phyloP scores from a whole-genome alignment of 2,797 vertebrate genomes.

The Sebastolobus alascanus region DNA sequence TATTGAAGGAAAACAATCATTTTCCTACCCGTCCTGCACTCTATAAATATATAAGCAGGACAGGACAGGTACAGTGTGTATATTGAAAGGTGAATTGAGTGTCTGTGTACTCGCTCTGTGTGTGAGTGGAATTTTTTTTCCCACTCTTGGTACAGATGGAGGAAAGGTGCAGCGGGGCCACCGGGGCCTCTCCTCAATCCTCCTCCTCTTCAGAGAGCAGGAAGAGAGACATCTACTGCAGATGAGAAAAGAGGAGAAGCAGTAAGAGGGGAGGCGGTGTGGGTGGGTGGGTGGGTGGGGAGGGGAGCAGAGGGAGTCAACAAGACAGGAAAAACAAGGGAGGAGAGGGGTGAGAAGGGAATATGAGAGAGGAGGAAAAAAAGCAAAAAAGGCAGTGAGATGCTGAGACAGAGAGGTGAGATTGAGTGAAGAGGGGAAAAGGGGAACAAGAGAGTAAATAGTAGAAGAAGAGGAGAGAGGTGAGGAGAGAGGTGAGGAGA shows the following conservation, averaged over 20 bases:
- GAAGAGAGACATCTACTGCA: constrained; percentile 34
- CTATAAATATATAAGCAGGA: not conserved
- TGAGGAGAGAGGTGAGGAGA: constrained; percentile 8
- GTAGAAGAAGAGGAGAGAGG: constrained; percentile 15
- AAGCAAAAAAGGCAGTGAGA: constrained; percentile 2
- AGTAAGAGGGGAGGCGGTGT: not conserved
- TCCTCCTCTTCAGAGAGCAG: constrained; percentile 19
- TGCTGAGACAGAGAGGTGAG: constrained; percentile 32
- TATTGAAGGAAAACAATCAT: not conserved
- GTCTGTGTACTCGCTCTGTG: constrained; percentile 23
- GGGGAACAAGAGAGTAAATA: constrained; percentile 41
- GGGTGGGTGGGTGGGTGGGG: not conserved
- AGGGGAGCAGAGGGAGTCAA: constrained; percentile 35
- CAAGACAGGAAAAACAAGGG: constrained; percentile 38
- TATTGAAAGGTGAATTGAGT: constrained; percentile 17
- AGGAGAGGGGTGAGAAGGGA: constrained; percentile 17
- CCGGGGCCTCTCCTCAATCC: constrained; percentile 16
- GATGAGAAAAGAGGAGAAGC: constrained; percentile 10
- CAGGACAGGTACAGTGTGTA: not conserved
- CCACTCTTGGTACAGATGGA: constrained; percentile 5
- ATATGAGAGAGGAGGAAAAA: not conserved
- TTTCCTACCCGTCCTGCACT: not conserved
- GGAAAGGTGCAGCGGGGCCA: constrained; percentile 20
- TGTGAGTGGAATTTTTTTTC: not conserved
- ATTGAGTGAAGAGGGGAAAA: constrained; percentile 52